Base-by-base conservation (phyloP, 2,113 vertebrate genomes). In the Onychostruthus taczanowskii region DNA sequence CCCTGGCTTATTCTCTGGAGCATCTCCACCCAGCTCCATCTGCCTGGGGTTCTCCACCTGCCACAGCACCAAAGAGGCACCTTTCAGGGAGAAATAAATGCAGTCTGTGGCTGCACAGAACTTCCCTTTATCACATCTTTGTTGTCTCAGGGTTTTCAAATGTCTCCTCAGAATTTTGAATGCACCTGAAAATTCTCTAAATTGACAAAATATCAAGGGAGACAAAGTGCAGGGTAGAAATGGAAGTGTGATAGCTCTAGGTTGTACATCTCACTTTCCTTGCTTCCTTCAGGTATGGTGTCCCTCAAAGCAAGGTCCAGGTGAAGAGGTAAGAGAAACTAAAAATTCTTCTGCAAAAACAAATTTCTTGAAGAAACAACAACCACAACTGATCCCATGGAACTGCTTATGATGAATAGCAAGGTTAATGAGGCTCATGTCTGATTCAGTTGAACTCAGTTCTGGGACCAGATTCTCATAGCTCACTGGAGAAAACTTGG, bases 321-420 rank as follows among this genome's bases (percentile, higher is more conserved):
- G 15, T 56, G 52, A 78, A 86, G 17, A 74, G 28, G 27, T 24
- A 10, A 91, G 53, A 87, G 33, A 93, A 84, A 73, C 6, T 10
- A 46, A 55, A 80, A 47, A 37, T 70, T 62, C 11, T 63, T 66
- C 33, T n/a, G 27, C 10, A 58, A 14, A 70, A 76, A 72, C 4
- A 27, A n/a, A 35, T 73, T 89, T 76, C 35, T 76, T 64, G 20
- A 53, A 89, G 67, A 68, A 93, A 37, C 8, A 44, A 61, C 41
- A 56, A 6, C 27, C 5, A 46, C 0, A 0, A 27, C 11, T 44
- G 27, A 58, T 56, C 44, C 43, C 37, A 52, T 52, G 43, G 37
- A 95, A 69, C 55, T 53, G 28, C 13, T 92, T 49, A 41, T 4
- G 8, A 20, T 1, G 17, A 52, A 50, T 13, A 58, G 9, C 41